Base-by-base conservation (phyloP, 2,797 vertebrate genomes). In the Rhinophrynus dorsalis region DNA sequence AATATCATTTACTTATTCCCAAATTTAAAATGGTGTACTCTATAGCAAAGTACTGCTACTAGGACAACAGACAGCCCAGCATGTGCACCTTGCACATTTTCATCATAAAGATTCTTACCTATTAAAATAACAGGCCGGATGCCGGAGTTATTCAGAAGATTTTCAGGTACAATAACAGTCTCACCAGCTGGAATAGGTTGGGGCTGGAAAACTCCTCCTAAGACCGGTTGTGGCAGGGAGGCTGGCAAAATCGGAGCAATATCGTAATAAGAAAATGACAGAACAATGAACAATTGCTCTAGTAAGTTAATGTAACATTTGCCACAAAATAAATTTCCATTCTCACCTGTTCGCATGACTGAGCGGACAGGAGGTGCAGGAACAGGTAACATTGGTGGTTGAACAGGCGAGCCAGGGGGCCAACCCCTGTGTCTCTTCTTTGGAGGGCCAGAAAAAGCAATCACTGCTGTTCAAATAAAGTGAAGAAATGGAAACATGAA, bases 381-480 rank as follows among this genome's bases (percentile, higher is more conserved):
- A 52, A 93, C 87, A 0, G 91, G 87, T 11, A 90, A 86, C 2
- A 87, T 83, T 37, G 94, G 87, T 52, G 92, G 81, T 0, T 93
- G 88, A 29, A 93, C 82, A 55, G 93, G 77, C 0, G 95, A 80
- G 15, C 85, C 89, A 35, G 95, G 93, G 75, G 93, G 94, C 97
- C 97, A 99, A 72, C 96, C 94, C 26, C 96, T 89, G 76, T 99
- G 97, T 1, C 97, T 93, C 78, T 99, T 99, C 87, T 99, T 99
- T 21, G 96, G 97, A 35, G 97, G 97, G 9, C 94, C 97, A 2
- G 95, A 93, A 82, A 83, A 91, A 50, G 87, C 84, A 89, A 98
- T 91, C 37, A 92, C 85, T 68, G 83, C 90, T 90, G 70, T 68
- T 12, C 6, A 29, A 33, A n/a, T n/a, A n/a, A n/a, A n/a, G n/a